Percentiles rank a stretch among this genome's conserved stretches.
These are phyloP conservation scores for Herpailurus yagouaroundi DNA, from an alignment of 2,113 vertebrate genomes.

Conservation along the genomic window DNA sequence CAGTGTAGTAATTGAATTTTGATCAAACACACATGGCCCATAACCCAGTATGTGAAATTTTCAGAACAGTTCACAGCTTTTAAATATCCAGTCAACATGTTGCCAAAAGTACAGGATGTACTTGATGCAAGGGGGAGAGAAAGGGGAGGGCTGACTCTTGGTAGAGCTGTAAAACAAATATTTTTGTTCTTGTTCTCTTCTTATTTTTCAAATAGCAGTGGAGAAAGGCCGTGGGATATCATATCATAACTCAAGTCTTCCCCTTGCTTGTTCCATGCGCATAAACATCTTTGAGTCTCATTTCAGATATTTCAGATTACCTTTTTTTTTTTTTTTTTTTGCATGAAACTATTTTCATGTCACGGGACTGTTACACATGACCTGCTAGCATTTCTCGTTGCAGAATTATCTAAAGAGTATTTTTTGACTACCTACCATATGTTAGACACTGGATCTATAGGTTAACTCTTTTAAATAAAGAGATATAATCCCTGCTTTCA, in stretches of 20 bases:
- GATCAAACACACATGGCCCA: slow-evolving; percentile 96
- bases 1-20: slow-evolving; percentile 95
- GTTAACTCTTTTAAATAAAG: slow-evolving; percentile 19
- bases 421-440: not conserved
- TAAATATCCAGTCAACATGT: slow-evolving; percentile 91
- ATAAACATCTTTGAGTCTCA: slow-evolving; percentile 76
- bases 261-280: slow-evolving; percentile 57
- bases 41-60: slow-evolving; percentile 92
- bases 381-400: slow-evolving; percentile 68
- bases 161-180: slow-evolving; percentile 92
- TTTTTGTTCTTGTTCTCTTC: slow-evolving; percentile 87
- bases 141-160: slow-evolving; percentile 85
- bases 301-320: slow-evolving; percentile 78
- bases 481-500: slow-evolving; percentile 70
- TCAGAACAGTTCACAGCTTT: slow-evolving; percentile 91
- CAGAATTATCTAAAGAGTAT: not conserved
- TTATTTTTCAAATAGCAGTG: slow-evolving; percentile 84
- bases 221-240: slow-evolving; percentile 83
- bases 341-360: slow-evolving; percentile 72
- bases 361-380: slow-evolving; percentile 23
- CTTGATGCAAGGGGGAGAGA: slow-evolving; percentile 85
- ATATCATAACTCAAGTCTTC: slow-evolving; percentile 79
- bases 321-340: slow-evolving; percentile 67
- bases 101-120: slow-evolving; percentile 95
- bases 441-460: not conserved